Evolutionary conservation across 2,113 vertebrate species (phyloP), one percentile per base, ranked within the genome.

Genomic region (Tinamus guttatus): DNA sequence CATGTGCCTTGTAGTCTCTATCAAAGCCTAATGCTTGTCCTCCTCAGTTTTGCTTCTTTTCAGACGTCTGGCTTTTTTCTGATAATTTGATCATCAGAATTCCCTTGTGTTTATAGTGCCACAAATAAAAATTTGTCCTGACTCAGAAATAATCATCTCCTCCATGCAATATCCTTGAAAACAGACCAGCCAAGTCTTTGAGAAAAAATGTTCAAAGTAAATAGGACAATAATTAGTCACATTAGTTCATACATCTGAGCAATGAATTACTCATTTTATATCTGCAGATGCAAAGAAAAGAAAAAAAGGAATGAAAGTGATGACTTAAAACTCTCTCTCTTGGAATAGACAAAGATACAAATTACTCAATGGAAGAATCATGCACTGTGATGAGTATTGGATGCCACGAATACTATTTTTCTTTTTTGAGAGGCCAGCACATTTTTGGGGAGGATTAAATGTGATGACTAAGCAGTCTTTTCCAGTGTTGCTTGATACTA

Each of bases 41-140:
- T 95, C 67, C 65, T 90, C 54, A 63, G 13, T 49, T 83, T 78
- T 81, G 22, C 63, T 92, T 96, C 70, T 79, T 93, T 92, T 92
- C 70, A 90, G 65, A 62, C 25, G 59, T 30, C 62, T 90, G 71
- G 11, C 56, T 62, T 95, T 95, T 91, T 70, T 63, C 81, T 88
- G 84, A 36, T 22, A 52, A 75, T 81, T 78, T 88, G 27, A n/a
- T 86, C 69, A 71, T 93, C 5, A 13, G 79, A 78, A 19, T 20
- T 56, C 83, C 38, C 28, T 63, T 8, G 9, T 11, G 3, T 81
- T 84, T 90, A 80, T 36, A 65, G 65, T 45, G 24, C 28, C 41
- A 45, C 38, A 62, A 13, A 0, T n/a, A 67, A 81, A 94, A 89
- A 71, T 51, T 32, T 20, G 15, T 51, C 19, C 51, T 60, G 69